These are phyloP conservation scores for Hemibagrus wyckioides DNA, from an alignment of 2,113 vertebrate species.

Conservation along the genomic window DNA sequence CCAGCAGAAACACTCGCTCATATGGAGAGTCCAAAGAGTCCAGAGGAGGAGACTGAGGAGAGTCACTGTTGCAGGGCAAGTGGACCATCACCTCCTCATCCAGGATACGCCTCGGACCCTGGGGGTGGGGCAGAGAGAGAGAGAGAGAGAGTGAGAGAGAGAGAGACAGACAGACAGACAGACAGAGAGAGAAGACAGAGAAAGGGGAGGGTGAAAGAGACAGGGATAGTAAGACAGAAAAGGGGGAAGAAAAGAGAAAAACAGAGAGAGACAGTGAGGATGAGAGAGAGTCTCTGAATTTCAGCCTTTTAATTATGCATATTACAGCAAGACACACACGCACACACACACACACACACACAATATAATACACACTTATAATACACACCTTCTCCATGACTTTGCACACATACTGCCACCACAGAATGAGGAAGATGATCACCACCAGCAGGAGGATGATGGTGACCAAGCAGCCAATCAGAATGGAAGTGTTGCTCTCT, in stretches of 20 bases:
- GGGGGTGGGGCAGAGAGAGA: not conserved
- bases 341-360: conserved; percentile 51
- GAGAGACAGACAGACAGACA: not conserved
- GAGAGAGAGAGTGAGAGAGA: not conserved
- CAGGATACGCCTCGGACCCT: conserved; percentile 87
- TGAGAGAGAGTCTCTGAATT: not conserved
- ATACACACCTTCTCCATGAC: conserved; percentile 82
- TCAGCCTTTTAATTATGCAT: not conserved
- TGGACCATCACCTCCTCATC: conserved; percentile 85
- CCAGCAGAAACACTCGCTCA: conserved; percentile 85
- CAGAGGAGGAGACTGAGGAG: conserved; percentile 77
- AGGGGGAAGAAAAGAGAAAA: not conserved
- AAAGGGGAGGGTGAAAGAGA: not conserved
- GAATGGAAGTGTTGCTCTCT: conserved; percentile 77
- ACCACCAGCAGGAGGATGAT: conserved; percentile 88
- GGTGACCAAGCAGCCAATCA: conserved; percentile 88
- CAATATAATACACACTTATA: conserved; percentile 1
- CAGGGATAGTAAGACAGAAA: too few species aligned
- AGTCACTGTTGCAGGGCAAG: conserved; percentile 87
- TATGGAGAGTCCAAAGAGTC: conserved; percentile 80
- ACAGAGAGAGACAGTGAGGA: too few species aligned
- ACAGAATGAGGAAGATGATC: conserved; percentile 87
- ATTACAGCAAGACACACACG: not conserved
- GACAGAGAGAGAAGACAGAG: not conserved
- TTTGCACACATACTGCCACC: conserved; percentile 89